Percentiles rank a stretch among this genome's conserved stretches.
These are phyloP conservation scores for Ectropis grisescens DNA, from an alignment of 1,140 invertebrate species.

Conservation along the genomic window DNA sequence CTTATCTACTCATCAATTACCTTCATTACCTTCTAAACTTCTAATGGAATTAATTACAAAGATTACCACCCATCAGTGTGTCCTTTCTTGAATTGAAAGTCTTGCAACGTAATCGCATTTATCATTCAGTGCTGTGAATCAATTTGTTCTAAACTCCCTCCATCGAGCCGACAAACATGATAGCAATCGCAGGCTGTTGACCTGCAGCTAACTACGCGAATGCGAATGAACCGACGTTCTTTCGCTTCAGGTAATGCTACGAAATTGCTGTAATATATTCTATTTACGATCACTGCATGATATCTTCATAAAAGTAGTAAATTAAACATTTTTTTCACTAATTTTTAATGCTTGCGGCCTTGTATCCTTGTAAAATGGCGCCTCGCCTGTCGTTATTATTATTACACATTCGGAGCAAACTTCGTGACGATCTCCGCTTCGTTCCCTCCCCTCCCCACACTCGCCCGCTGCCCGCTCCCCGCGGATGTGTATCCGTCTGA, in stretches of 20 bases:
- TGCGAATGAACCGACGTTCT: slow-evolving; percentile 20
- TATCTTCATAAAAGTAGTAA: too few species aligned
- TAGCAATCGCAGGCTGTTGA: slow-evolving; percentile 57
- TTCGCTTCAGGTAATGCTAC: slow-evolving; percentile 15
- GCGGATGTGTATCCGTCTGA: slow-evolving; percentile 68
- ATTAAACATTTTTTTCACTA: slow-evolving; percentile 24
- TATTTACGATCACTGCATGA: too few species aligned
- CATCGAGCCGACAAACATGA: slow-evolving; percentile 10
- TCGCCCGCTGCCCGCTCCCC: slow-evolving; percentile 43
- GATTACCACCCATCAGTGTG: too few species aligned
- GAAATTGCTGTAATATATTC: too few species aligned
- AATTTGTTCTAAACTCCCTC: too few species aligned
- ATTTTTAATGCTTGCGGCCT: slow-evolving; percentile 48
- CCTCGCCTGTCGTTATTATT: slow-evolving; percentile 63
- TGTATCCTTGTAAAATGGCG: slow-evolving; percentile 69
- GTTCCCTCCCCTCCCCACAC: too few species aligned
- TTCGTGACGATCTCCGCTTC: slow-evolving; percentile 66
- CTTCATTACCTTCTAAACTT: too few species aligned
- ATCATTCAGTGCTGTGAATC: too few species aligned
- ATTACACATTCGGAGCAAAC: slow-evolving; percentile 67
- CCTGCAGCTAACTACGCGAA: slow-evolving; percentile 29
- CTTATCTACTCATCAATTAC: too few species aligned
- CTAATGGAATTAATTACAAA: too few species aligned
- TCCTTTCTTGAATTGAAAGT: too few species aligned
- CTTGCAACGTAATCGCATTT: too few species aligned